Evolutionary conservation across 2,797 vertebrate species (phyloP).

Genomic region (Oceanodroma leucorhoa): DNA sequence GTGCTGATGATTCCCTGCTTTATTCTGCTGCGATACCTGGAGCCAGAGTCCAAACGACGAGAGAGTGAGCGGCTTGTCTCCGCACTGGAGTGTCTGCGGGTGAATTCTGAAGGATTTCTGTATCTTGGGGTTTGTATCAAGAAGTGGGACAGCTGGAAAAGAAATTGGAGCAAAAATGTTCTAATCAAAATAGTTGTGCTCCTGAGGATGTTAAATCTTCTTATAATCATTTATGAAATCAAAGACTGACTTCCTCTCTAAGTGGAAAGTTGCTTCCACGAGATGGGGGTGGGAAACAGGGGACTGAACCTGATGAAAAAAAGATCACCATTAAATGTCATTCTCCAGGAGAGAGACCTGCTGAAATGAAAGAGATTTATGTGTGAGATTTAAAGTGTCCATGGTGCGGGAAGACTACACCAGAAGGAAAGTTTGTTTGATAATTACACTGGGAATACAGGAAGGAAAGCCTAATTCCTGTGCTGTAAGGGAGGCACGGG

Average conservation of each 20-base stretch:
- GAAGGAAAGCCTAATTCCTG: constrained; percentile 36
- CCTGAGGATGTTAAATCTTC: constrained; percentile 64
- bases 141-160: constrained; percentile 62
- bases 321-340: constrained; percentile 41
- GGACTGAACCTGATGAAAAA: constrained; percentile 53
- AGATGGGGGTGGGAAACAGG: constrained; percentile 39
- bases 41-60: neutral
- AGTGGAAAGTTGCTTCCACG: constrained; percentile 48
- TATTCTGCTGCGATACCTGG: neutral
- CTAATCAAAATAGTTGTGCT: constrained; percentile 52
- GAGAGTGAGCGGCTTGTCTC: neutral
- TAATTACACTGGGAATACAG: constrained; percentile 40
- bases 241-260: constrained; percentile 63
- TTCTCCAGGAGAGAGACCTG: constrained; percentile 22
- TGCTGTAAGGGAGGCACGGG: constrained; percentile 4
- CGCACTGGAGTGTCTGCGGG: neutral
- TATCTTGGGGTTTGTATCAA: neutral
- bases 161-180: constrained; percentile 25
- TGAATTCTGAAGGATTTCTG: constrained; percentile 4
- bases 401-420: constrained; percentile 7
- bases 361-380: constrained; percentile 51
- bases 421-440: constrained; percentile 23
- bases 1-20: neutral
- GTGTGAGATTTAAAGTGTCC: constrained; percentile 43
- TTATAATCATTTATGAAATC: constrained; percentile 65